Evolutionary conservation across 2,113 vertebrate species (phyloP).

Genomic region (Lycaon pictus): DNA sequence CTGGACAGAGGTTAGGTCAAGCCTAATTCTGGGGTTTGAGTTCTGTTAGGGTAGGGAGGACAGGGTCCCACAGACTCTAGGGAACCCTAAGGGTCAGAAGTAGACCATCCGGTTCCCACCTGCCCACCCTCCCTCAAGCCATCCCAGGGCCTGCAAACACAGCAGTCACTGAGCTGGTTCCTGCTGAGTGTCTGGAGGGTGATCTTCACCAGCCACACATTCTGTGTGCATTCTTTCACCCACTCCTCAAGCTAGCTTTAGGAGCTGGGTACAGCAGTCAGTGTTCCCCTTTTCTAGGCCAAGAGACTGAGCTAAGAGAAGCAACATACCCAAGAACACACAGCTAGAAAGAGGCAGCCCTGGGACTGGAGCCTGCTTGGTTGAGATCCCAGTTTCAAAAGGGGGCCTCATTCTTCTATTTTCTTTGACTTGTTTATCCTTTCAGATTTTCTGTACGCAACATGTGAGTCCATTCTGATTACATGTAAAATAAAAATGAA

Average conservation of each 20-base stretch:
- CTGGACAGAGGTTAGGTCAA: accelerated
- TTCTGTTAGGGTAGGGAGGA: not conserved
- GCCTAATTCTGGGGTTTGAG: not conserved
- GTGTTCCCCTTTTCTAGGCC: not conserved
- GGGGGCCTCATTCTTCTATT: accelerated
- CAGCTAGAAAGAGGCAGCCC: too few relatives aligned
- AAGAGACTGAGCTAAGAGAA: not conserved
- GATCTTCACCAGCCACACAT: accelerated
- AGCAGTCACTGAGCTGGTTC: accelerated
- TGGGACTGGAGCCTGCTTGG: not conserved
- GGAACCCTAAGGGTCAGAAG: not conserved
- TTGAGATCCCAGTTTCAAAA: not conserved
- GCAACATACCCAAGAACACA: not conserved
- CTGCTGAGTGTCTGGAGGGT: accelerated
- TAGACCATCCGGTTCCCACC: not conserved
- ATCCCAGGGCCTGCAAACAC: not conserved
- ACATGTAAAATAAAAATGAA: not conserved
- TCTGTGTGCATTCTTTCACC: too few relatives aligned
- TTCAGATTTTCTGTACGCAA: not conserved
- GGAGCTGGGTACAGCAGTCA: accelerated
- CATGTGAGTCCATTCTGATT: not conserved
- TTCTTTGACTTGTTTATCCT: not conserved
- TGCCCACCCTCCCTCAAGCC: not conserved
- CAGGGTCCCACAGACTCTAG: not conserved
- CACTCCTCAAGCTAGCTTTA: not conserved